A percentile compares a stretch with the other conserved stretches of the same genome.
Evolutionary conservation across 2,888 invertebrate genomes (phyloP).

Genomic region (Tolmerus cingulatus): DNA sequence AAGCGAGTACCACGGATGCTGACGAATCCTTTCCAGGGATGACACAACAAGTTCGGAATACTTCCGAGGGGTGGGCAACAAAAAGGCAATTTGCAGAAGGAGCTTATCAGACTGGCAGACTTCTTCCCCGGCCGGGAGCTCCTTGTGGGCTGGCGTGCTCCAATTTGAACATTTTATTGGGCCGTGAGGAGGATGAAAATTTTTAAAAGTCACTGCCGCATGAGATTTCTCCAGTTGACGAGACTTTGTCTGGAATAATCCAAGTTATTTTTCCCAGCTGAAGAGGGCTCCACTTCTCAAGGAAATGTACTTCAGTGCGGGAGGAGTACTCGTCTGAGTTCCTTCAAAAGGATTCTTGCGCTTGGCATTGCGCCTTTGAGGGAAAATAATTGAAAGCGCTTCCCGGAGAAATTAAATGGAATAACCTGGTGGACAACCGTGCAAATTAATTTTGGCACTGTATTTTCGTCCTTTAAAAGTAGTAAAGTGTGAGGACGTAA

Average conservation of each 20-base stretch:
- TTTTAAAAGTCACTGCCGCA: conserved; percentile 27
- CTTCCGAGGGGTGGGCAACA: conserved; percentile 6
- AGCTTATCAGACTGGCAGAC: conserved; percentile 2
- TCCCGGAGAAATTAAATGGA: background rate
- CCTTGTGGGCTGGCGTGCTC: background rate
- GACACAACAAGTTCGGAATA: conserved; percentile 8
- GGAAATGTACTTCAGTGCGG: background rate
- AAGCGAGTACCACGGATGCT: background rate
- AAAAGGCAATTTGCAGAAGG: background rate
- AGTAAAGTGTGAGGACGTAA: background rate
- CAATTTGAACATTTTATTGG: conserved; percentile 19
- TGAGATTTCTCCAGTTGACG: background rate
- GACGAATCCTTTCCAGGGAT: conserved; percentile 14
- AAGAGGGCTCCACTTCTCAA: background rate
- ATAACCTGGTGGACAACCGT: background rate
- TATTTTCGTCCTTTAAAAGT: background rate
- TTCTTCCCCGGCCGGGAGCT: background rate
- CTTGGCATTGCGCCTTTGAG: background rate
- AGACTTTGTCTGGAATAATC: background rate
- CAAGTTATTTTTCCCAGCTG: background rate
- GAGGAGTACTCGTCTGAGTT: background rate
- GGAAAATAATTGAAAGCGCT: background rate
- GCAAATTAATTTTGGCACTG: background rate
- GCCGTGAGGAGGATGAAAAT: conserved; percentile 5
- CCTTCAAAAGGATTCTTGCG: background rate